Base-by-base conservation (phyloP, 2,888 invertebrate genomes). In the Oligia fasciuncula region DNA sequence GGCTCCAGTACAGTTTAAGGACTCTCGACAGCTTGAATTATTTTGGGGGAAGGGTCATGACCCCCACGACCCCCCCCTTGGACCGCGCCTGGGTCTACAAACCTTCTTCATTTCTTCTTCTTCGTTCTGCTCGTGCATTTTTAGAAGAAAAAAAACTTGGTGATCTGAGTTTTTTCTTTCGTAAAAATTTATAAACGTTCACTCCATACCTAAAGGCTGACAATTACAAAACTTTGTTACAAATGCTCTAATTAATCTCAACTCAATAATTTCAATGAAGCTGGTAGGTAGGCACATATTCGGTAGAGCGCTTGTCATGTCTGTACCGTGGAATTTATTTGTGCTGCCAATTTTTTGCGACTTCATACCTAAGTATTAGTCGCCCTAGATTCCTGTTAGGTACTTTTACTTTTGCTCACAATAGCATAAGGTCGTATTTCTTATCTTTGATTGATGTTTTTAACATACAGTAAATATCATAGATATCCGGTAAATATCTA, bases 381-480 rank as follows among this genome's bases (percentile, higher is more conserved):
- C 63, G 87, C 76, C 78, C 87, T 85, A 88, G 84, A 77, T 87
- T 78, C 54, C 66, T 68, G 80, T 62, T 62, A 29, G 29, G 29
- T 29, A 88, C 89, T 84, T 88, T 88, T 88, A 89, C 88, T 89
- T 89, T 86, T 85, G 63, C 77, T 80, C 84, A 75, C 83, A 81
- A 76, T 49, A 71, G 19, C 49, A 8, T 83, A 82, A 81, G 83
- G 85, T 73, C 87, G 73, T 65, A 43, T 40, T 77, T 79, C 43
- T 81, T 81, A 72, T 87, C 67, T 80, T 40, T 77, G 69, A 83
- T 76, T 78, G 19, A 29, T 67, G 57, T 74, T 73, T 74, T 76
- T 76, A 68, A 69, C 29, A 43, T 54, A 43, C n/a, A 11, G 29
- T 49, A 62, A 54, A n/a, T 40, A 40, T 3, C 29, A 29, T 35